phyloP scores from a whole-genome alignment of 2,888 invertebrate species.

The Dichetophora obliterata region DNA sequence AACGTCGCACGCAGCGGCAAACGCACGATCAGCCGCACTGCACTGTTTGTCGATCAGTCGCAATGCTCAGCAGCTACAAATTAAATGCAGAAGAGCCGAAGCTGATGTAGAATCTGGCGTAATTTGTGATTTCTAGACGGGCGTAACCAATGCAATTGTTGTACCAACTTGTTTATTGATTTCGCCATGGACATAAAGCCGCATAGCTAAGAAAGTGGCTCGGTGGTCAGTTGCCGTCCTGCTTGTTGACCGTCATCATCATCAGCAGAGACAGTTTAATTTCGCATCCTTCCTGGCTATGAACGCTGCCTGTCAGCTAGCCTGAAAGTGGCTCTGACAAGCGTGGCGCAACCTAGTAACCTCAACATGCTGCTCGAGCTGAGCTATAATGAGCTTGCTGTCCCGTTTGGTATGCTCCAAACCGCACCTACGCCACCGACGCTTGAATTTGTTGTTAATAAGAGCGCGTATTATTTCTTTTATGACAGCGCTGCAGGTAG shows the following conservation, averaged over 20 bases:
- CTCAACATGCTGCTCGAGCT: neutral
- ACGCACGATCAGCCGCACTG: neutral
- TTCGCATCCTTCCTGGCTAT: constrained; percentile 24
- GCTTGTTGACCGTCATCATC: constrained; percentile 18
- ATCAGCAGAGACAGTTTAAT: constrained; percentile 41
- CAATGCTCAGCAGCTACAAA: constrained; percentile 25
- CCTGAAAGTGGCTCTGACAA: constrained; percentile 27
- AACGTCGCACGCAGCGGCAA: neutral
- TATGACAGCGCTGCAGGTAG: constrained; percentile 44
- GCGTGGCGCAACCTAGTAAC: constrained; percentile 23
- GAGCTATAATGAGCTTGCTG: constrained; percentile 16
- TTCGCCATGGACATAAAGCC: constrained; percentile 5
- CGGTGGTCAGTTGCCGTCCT: constrained; percentile 12
- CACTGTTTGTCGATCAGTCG: neutral
- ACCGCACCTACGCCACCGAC: constrained; percentile 33
- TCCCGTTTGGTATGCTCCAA: constrained; percentile 39
- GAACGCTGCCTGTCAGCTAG: constrained; percentile 14
- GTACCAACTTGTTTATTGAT: constrained; percentile 30
- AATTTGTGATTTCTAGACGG: constrained; percentile 36
- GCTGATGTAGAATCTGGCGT: neutral
- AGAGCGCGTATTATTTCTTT: no score
- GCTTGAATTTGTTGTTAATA: no score
- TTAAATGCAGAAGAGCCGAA: constrained; percentile 23
- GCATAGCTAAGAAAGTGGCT: neutral
- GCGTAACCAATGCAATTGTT: constrained; percentile 35